phyloP scores from a whole-genome alignment of 1,140 invertebrate genomes.

The Tetramorium alpestre region DNA sequence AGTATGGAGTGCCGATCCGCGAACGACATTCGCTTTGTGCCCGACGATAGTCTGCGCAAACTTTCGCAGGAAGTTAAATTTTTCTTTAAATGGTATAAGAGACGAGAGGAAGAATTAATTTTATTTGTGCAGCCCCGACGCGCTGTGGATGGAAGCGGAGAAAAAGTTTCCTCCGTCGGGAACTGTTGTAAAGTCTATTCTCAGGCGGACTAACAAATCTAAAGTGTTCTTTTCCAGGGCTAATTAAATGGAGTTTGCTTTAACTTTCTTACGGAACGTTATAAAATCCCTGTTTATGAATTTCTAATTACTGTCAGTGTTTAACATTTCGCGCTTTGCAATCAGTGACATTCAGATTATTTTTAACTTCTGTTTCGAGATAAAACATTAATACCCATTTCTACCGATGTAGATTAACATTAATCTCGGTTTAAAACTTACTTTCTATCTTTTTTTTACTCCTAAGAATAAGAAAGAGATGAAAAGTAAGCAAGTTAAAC shows the following conservation, averaged over 20 bases:
- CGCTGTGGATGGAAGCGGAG: background rate
- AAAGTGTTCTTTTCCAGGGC: background rate
- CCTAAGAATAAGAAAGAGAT: no score
- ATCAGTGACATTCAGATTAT: background rate
- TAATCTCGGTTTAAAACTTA: no score
- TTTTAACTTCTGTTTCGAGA: no score
- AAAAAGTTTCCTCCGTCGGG: background rate
- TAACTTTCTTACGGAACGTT: background rate
- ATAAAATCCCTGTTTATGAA: background rate
- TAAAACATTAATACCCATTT: no score
- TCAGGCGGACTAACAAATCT: background rate
- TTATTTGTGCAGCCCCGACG: slow-evolving; percentile 18
- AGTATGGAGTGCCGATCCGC: background rate
- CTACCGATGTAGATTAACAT: no score
- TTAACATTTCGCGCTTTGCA: background rate
- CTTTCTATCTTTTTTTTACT: no score
- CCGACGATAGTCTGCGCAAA: background rate
- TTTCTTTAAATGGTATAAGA: background rate
- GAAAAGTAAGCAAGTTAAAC: no score
- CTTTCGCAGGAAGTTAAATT: background rate
- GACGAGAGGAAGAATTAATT: slow-evolving; percentile 22
- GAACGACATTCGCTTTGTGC: background rate
- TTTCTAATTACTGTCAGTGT: background rate
- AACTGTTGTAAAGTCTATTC: slow-evolving; percentile 21
- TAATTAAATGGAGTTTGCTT: slow-evolving; percentile 29